phyloP scores from a whole-genome alignment of 2,888 invertebrate species.

The Campopleginae sp. region DNA sequence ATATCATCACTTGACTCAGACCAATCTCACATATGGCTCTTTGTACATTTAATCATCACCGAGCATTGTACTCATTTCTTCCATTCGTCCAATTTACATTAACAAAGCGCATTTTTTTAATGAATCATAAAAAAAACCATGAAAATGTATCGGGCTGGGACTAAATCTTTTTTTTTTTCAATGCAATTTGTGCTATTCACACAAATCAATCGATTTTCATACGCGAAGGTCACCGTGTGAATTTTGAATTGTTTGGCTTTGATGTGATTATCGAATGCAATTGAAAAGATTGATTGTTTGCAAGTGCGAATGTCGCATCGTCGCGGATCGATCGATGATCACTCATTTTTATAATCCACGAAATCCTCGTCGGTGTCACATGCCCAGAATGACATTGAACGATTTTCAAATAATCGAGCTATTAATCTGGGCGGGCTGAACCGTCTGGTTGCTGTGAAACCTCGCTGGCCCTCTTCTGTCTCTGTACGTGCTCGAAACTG shows the following conservation, averaged over 20 bases:
- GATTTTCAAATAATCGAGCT: background rate
- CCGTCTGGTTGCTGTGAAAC: background rate
- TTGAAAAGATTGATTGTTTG: background rate
- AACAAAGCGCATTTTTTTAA: no score
- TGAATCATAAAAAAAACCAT: background rate
- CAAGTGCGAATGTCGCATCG: no score
- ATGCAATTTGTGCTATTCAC: background rate
- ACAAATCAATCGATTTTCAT: background rate
- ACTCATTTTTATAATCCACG: background rate
- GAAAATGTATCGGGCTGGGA: background rate
- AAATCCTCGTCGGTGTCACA: background rate
- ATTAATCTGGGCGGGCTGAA: background rate
- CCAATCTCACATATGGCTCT: background rate
- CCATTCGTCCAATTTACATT: no score
- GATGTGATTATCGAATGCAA: background rate
- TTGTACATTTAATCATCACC: background rate
- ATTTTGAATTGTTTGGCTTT: background rate
- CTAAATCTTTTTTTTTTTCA: background rate
- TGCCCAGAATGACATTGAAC: background rate
- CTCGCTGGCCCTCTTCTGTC: background rate
- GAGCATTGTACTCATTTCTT: no score
- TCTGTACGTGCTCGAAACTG: background rate
- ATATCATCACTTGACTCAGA: conserved; percentile 2
- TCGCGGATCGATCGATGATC: background rate
- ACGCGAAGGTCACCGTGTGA: background rate